Conservation (phyloP, 2,797 vertebrate genomes). For the Catostomus latipinnis region DNA sequence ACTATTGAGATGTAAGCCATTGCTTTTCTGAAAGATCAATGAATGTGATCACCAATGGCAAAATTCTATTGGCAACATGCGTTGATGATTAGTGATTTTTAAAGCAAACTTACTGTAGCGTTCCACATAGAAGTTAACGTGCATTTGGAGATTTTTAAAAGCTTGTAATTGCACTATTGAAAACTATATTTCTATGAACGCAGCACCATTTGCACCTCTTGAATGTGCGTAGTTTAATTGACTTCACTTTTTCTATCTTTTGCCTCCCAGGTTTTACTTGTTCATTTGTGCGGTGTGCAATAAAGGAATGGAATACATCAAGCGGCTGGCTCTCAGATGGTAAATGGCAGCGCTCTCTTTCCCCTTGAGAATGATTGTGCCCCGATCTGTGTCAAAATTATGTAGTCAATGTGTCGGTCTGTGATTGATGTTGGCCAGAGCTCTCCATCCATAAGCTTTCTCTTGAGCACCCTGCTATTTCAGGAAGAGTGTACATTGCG, state of each 20-base stretch:
- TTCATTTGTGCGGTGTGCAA: conserved; percentile 95
- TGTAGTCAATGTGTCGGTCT: conserved; percentile 12
- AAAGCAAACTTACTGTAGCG: neutral
- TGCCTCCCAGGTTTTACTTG: conserved; percentile 86
- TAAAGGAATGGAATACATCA: conserved; percentile 90
- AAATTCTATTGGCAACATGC: conserved; percentile 38
- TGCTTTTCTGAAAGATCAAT: conserved; percentile 28
- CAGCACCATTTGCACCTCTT: conserved; percentile 21
- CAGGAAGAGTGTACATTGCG: neutral
- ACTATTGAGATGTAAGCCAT: neutral
- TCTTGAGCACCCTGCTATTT: conserved; percentile 19
- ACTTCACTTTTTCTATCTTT: conserved; percentile 28
- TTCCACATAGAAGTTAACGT: conserved; percentile 14
- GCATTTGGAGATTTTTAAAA: conserved; percentile 37
- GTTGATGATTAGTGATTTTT: conserved; percentile 28
- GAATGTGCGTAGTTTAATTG: conserved; percentile 26
- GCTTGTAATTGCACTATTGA: conserved; percentile 34
- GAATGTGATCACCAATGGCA: conserved; percentile 6
- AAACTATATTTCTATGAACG: conserved; percentile 6
- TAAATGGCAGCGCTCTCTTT: conserved; percentile 63
- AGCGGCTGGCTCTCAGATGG: conserved; percentile 91
- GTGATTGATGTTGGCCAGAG: conserved; percentile 14
- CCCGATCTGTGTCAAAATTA: conserved; percentile 20
- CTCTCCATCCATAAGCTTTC: neutral
- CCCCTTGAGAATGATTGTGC: neutral